Conservation (phyloP, 2,797 vertebrate species). For the Ciconia nigra region DNA sequence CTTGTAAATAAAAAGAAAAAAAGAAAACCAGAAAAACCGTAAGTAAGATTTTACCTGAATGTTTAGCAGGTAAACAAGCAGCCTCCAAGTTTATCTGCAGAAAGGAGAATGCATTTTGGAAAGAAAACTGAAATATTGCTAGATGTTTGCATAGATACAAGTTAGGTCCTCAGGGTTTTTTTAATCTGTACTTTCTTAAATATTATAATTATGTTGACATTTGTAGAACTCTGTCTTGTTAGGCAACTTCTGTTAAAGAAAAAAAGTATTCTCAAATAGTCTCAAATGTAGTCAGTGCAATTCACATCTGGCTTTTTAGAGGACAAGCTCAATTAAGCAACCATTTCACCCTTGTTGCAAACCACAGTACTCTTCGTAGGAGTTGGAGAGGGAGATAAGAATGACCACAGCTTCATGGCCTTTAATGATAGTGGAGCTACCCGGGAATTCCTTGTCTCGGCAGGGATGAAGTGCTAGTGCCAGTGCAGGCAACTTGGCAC, state of each 20-base stretch:
- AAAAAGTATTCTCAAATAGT: not conserved
- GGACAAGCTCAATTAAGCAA: not conserved
- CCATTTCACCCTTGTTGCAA: not conserved
- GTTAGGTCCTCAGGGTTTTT: not conserved
- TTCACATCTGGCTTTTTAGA: not conserved
- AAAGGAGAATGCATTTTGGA: not conserved
- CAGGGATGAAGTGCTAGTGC: not conserved
- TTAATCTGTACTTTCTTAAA: not conserved
- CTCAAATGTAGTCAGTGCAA: not conserved
- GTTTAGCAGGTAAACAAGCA: not conserved
- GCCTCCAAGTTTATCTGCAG: not conserved
- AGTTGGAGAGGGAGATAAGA: not conserved
- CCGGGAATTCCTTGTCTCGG: not conserved
- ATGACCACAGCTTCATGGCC: not conserved
- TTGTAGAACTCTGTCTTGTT: not conserved
- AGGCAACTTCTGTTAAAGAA: not conserved
- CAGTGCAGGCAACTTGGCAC: not conserved
- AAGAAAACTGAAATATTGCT: not conserved
- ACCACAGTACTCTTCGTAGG: not conserved
- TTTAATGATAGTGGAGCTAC: not conserved
- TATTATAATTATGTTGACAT: not conserved
- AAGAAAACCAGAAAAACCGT: not conserved
- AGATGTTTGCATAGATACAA: not conserved
- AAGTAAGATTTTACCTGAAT: not conserved
- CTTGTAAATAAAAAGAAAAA: not conserved